A percentile compares a stretch with the other conserved stretches of the same genome.
Evolutionary conservation across 2,113 vertebrate species (phyloP).

Genomic region (Potamarius usumacintae): DNA sequence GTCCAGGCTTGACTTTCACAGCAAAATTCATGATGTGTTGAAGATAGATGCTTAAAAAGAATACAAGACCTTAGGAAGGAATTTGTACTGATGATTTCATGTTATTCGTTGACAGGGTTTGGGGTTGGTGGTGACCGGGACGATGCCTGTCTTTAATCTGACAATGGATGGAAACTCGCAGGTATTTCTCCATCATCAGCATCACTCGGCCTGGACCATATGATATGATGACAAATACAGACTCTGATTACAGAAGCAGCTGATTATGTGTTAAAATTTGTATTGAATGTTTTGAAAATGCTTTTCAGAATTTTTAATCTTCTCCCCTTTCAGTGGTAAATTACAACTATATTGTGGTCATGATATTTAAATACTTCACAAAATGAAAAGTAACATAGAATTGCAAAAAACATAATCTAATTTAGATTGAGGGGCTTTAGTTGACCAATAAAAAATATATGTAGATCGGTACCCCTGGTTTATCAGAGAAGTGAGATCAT

Average conservation of each 20-base stretch:
- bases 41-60: background rate
- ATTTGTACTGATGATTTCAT: background rate
- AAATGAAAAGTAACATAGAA: background rate
- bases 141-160: conserved; percentile 95
- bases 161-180: conserved; percentile 87
- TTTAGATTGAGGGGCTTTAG: background rate
- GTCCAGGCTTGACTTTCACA: background rate
- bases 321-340: background rate
- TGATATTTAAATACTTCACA: background rate
- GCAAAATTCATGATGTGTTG: background rate
- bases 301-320: background rate
- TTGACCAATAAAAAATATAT: background rate
- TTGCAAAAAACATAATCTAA: background rate
- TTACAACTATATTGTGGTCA: background rate
- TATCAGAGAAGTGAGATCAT: background rate
- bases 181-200: conserved; percentile 70
- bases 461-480: background rate
- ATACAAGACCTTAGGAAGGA: too few relatives aligned
- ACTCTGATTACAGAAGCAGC: background rate
- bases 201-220: background rate
- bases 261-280: background rate
- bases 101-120: conserved; percentile 78
- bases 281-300: background rate
- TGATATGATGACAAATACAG: background rate
- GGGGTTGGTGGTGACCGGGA: conserved; percentile 95